Percentiles rank a stretch among this genome's conserved stretches.
Evolutionary conservation across 2,797 vertebrate species (phyloP).

Genomic region (Sarcophilus harrisii): DNA sequence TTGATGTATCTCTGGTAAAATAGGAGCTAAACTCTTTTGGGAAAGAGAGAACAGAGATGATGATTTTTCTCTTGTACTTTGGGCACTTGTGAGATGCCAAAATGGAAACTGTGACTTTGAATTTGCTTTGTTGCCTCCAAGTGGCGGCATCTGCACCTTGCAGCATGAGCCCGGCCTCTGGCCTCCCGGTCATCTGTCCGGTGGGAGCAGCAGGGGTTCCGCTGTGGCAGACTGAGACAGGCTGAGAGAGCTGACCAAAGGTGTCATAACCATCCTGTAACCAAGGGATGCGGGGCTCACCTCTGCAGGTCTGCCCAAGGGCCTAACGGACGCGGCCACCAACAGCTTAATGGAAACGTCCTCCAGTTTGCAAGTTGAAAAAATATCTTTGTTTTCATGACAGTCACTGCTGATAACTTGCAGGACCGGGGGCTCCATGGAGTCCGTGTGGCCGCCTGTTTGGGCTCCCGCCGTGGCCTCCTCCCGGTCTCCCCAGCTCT

Average conservation of each 20-base stretch:
- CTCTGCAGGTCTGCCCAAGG: neutral
- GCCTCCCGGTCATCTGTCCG: neutral
- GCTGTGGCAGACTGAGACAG: neutral
- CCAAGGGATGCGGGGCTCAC: no score
- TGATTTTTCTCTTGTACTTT: neutral
- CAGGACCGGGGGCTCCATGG: neutral
- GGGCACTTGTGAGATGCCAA: neutral
- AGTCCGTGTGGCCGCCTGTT: neutral
- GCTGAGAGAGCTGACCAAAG: neutral
- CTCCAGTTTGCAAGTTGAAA: neutral
- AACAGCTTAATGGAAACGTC: slow-evolving; percentile 9
- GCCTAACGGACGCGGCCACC: neutral
- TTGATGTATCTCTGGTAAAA: neutral
- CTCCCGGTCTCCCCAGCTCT: neutral
- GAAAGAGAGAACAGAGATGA: neutral
- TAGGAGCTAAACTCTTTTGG: neutral
- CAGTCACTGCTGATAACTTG: neutral
- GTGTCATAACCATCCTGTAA: neutral
- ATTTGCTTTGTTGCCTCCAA: neutral
- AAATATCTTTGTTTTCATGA: neutral
- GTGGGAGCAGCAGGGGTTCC: neutral
- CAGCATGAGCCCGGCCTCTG: neutral
- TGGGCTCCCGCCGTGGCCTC: neutral
- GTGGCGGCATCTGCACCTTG: neutral
- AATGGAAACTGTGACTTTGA: neutral